These are phyloP conservation scores for Orientallactaga bullata DNA, from an alignment of 2,113 vertebrate species.

Conservation along the genomic window DNA sequence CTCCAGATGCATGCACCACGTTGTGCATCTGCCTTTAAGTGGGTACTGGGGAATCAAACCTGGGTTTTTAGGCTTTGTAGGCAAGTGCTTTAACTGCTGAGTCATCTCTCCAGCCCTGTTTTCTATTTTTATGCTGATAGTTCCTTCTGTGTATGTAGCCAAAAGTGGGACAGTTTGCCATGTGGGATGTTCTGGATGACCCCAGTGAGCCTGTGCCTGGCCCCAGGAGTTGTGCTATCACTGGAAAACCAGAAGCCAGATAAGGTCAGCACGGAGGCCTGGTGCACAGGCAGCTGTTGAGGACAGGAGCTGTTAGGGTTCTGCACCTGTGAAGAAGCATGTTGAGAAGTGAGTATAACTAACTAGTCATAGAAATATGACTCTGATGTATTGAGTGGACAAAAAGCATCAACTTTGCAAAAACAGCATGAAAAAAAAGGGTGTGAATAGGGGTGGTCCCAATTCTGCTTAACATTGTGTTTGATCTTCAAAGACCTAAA, in stretches of 20 bases:
- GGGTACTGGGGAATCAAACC: too few species aligned
- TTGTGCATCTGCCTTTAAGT: too few species aligned
- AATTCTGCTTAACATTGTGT: background rate
- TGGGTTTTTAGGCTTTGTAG: too few species aligned
- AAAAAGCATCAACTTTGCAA: background rate
- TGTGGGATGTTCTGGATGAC: background rate
- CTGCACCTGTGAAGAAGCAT: background rate
- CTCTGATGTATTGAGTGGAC: background rate
- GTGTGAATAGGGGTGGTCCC: background rate
- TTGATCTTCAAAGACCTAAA: conserved; percentile 1
- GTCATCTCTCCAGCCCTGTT: background rate
- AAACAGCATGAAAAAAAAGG: background rate
- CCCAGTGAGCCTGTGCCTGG: background rate
- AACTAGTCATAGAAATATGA: background rate
- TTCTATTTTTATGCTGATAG: conserved; percentile 1
- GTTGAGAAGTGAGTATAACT: background rate
- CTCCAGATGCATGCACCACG: too few species aligned
- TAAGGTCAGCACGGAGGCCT: background rate
- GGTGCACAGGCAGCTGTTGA: background rate
- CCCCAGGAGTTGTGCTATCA: background rate
- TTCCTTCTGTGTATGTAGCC: background rate
- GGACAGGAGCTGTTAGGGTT: background rate
- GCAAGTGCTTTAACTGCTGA: too few species aligned
- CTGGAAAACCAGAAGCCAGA: conserved; percentile 15
- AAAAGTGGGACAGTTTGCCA: background rate